phyloP scores from a whole-genome alignment of 2,113 vertebrate genomes.

The Condylura cristata region DNA sequence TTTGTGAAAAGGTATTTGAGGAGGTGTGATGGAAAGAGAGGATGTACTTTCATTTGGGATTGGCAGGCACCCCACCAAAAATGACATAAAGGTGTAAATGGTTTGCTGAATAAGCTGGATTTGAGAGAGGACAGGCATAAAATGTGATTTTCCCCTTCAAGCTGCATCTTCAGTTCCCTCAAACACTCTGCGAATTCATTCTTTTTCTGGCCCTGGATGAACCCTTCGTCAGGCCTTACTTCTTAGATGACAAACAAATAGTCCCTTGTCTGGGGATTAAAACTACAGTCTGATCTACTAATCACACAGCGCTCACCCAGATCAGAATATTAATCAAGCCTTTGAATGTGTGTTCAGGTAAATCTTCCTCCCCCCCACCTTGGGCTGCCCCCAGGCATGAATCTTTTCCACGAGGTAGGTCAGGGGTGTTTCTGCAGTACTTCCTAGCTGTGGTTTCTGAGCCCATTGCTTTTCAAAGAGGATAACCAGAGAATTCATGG shows the following conservation, averaged over 20 bases:
- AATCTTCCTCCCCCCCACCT: not conserved
- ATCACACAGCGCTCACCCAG: constrained; percentile 1
- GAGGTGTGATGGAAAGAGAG: not conserved
- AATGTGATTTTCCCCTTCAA: constrained; percentile 32
- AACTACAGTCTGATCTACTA: constrained; percentile 45
- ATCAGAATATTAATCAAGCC: constrained; percentile 41
- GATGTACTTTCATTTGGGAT: not conserved
- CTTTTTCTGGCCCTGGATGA: constrained; percentile 47
- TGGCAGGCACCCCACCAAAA: not conserved
- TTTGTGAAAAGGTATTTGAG: constrained; percentile 32
- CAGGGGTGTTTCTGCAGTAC: not conserved
- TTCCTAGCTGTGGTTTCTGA: not conserved
- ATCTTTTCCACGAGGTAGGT: not conserved
- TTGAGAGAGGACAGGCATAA: not conserved
- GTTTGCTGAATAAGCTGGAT: not conserved
- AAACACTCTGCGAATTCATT: not conserved
- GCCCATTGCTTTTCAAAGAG: not conserved
- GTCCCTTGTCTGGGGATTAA: constrained; percentile 69
- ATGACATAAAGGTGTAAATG: constrained; percentile 36
- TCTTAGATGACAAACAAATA: constrained; percentile 59
- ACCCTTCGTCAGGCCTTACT: constrained; percentile 23
- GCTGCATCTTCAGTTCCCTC: not conserved
- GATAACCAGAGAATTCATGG: not conserved
- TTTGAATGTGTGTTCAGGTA: not conserved
- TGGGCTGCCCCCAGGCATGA: not conserved